Evolutionary conservation across 2,888 invertebrate species (phyloP).

Genomic region (Amaurobius ferox): DNA sequence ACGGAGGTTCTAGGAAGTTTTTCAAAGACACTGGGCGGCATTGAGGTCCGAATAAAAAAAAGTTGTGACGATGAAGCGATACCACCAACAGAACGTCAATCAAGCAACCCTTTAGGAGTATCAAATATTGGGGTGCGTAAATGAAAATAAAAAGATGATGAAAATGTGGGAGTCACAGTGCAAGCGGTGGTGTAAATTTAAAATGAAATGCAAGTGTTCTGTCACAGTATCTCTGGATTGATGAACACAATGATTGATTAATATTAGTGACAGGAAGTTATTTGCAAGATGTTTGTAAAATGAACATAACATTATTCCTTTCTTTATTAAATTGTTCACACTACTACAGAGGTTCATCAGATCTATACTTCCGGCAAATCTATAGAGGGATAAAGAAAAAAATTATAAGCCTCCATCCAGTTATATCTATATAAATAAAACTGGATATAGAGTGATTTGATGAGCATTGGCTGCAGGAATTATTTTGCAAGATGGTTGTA

Average conservation of each 20-base stretch:
- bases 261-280: too few species aligned
- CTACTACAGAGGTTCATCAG: too few species aligned
- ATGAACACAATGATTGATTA: too few species aligned
- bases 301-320: background rate
- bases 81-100: slow-evolving; percentile 53
- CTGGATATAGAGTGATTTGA: too few species aligned
- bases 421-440: too few species aligned
- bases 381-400: too few species aligned
- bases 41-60: slow-evolving; percentile 29
- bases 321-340: too few species aligned
- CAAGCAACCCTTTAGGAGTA: slow-evolving; percentile 4
- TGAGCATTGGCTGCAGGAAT: too few species aligned
- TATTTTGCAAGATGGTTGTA: background rate
- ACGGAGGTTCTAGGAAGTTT: slow-evolving; percentile 32
- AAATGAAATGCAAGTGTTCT: background rate
- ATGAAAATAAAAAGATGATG: background rate
- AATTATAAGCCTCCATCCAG: too few species aligned
- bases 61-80: slow-evolving; percentile 26
- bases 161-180: background rate
- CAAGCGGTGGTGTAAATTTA: background rate
- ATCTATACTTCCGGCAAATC: too few species aligned
- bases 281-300: background rate
- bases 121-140: background rate
- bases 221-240: background rate
- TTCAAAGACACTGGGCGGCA: slow-evolving; percentile 19